Conservation (phyloP, 2,888 invertebrate genomes). For the Theristus sp. region DNA sequence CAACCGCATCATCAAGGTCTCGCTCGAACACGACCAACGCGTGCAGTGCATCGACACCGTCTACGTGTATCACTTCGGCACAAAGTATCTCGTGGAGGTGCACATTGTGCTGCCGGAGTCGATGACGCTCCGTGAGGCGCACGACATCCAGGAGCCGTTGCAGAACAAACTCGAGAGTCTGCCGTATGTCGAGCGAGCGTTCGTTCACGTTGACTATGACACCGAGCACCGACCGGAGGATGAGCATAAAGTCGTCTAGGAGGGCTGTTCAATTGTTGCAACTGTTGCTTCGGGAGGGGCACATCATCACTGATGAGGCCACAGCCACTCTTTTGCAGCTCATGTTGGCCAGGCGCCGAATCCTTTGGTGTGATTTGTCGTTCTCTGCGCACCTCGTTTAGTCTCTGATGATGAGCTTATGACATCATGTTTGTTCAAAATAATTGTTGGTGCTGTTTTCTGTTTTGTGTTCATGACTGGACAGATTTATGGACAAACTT, state of each 20-base stretch:
- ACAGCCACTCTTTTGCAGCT: no score
- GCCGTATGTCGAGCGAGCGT: constrained; percentile 36
- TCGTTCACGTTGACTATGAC: constrained; percentile 38
- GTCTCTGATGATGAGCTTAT: no score
- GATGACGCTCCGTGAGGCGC: constrained; percentile 33
- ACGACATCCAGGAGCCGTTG: constrained; percentile 36
- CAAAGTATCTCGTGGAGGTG: constrained; percentile 31
- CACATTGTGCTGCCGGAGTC: constrained; percentile 33
- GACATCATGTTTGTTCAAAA: no score
- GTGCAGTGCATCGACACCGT: constrained; percentile 34
- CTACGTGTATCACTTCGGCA: constrained; percentile 37
- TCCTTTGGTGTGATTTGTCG: no score
- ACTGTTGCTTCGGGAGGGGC: no score
- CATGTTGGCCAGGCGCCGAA: no score
- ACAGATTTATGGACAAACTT: no score
- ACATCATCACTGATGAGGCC: no score
- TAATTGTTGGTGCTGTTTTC: no score
- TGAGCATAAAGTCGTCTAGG: constrained; percentile 35
- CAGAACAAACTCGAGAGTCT: constrained; percentile 36
- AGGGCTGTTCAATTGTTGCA: neutral
- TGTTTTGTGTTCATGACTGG: no score
- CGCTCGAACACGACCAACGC: constrained; percentile 22
- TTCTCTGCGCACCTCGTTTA: no score
- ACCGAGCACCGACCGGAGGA: constrained; percentile 31
- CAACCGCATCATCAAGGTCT: constrained; percentile 28